Base-by-base conservation (phyloP, 2,888 invertebrate species). In the Smittia aterrima region DNA sequence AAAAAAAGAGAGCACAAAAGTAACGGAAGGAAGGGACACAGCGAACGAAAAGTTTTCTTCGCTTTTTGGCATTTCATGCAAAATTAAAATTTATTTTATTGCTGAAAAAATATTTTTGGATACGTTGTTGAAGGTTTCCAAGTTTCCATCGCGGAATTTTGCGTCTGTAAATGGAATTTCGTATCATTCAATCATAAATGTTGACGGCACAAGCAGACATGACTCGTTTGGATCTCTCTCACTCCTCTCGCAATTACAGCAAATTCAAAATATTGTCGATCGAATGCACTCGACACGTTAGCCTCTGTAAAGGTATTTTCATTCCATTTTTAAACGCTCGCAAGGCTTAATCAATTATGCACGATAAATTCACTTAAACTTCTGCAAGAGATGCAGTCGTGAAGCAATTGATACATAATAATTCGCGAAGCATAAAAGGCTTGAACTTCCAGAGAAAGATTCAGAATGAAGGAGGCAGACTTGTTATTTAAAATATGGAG, bases 351-450 rank as follows among this genome's bases (percentile, higher is more conserved):
- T 58, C 58, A 58, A 58, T 58, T 58, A 58, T 58, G 58, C 58
- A 58, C 58, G 58, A 58, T 58, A 58, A 22, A 20, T 22, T 58
- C n/a, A 47, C 47, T 58, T 58, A 47, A 6, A 58, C 58, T 58
- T 22, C 13, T 9, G 58, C 58, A 58, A 58, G 38, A 38, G 58
- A 58, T 22, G 58, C 18, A 58, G 58, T 58, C n/a, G 22, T 18
- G 58, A 58, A 58, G 58, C 58, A 58, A 58, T 58, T 22, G 58
- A 58, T 58, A 58, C 58, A 58, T 58, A 58, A 58, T 58, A 58
- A 58, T 58, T 58, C 18, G n/a, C 16, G 2, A 58, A 58, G 58
- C 22, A 58, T 58, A 58, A 58, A 58, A 18, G 58, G 58, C 58
- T 20, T 18, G 58, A 58, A 58, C 58, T 58, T 58, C 20, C 58